Evolutionary conservation across 2,113 vertebrate species (phyloP), one percentile per base, ranked within the genome.

Genomic region (Platysternon megacephalum): DNA sequence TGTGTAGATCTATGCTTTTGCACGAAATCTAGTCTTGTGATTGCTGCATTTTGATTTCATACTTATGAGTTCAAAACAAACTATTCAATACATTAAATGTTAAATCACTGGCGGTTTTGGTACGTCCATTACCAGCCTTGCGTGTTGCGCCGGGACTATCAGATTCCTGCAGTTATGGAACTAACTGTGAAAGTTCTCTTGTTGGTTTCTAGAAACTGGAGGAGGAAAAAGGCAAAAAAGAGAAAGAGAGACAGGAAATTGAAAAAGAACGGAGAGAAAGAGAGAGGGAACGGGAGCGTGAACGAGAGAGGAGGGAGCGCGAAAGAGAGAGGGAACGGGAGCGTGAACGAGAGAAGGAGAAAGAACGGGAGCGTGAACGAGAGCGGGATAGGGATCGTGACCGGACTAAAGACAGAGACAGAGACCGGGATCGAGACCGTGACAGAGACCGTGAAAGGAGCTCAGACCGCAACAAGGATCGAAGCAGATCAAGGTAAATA

Each of bases 201-300:
- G 98, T 99, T 99, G 98, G 98, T 99, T 99, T 98, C 98, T 99
- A 99, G 99, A 99, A 99, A 99, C 98, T 99, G 98, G 99, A 99
- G 98, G 99, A 99, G 98, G 99, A 99, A 97, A 99, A 99, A 98
- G 99, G 99, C 98, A 99, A 99, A 98, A 98, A 99, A 96, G 99
- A 99, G 97, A 99, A 99, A 98, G 99, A 99, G 97, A 99, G 99
- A 85, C 98, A 99, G 98, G 99, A 99, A 98, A 98, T 99, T 96
- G 99, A 99, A 98, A 99, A 98, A 98, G 99, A 99, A 97, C 98
- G 99, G 95, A 98, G 99, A 97, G 99, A 99, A 98, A 98, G 99
- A 98, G 99, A 99, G 98, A 99, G 99, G 97, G 99, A 99, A 97
- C 98, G 99, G 61, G 99, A 99, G 97, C 98, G 99, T 74, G 99